Evolutionary conservation across 2,888 invertebrate species (phyloP).

Genomic region (Hecatera dysodea): DNA sequence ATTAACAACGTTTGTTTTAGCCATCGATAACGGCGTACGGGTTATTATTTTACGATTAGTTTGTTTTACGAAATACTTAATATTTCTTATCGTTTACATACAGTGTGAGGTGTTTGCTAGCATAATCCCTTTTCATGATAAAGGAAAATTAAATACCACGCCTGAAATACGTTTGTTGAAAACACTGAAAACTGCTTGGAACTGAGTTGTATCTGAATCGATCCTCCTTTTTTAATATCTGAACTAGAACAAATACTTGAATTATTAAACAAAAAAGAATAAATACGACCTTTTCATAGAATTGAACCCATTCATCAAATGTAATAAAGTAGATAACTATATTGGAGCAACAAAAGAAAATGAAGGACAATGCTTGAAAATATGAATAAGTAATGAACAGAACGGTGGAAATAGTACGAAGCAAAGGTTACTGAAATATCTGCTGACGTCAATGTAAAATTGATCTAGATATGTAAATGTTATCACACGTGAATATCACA

Average conservation of each 20-base stretch:
- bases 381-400: constrained; percentile 58
- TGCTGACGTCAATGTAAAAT: constrained; percentile 49
- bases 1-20: constrained; percentile 73
- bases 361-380: constrained; percentile 49
- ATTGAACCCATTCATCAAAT: constrained; percentile 38
- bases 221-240: not conserved
- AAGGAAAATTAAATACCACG: constrained; percentile 37
- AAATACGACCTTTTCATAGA: constrained; percentile 26
- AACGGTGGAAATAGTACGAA: constrained; percentile 48
- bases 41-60: constrained; percentile 66
- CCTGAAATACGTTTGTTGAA: constrained; percentile 2
- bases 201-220: not conserved
- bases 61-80: constrained; percentile 59
- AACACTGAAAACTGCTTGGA: not conserved
- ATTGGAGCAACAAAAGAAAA: constrained; percentile 51
- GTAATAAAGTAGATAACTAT: constrained; percentile 45
- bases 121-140: constrained; percentile 35
- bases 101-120: constrained; percentile 36
- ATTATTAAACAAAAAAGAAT: constrained; percentile 10
- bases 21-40: constrained; percentile 66
- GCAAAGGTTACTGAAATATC: constrained; percentile 40
- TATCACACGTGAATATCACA: constrained; percentile 45
- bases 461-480: constrained; percentile 34
- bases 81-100: constrained; percentile 61
- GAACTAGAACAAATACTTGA: constrained; percentile 21